Base-by-base conservation (phyloP, 2,113 vertebrate species). In the Daboia siamensis region DNA sequence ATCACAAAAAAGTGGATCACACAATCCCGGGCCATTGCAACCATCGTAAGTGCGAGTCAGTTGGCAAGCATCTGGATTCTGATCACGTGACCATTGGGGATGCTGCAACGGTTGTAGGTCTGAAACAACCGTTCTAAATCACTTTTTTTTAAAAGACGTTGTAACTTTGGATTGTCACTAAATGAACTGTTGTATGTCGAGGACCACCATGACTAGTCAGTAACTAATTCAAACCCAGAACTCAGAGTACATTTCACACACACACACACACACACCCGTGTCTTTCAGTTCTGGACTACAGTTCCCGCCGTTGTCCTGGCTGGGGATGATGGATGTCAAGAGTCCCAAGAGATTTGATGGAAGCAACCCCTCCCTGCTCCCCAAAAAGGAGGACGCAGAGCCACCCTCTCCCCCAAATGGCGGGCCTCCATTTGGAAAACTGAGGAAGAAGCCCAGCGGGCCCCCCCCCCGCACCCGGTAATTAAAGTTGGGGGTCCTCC, bases 1-100 rank as follows among this genome's bases (percentile, higher is more conserved):
- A 13, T 69, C 29, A 2, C 64, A n/a, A 69, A 69, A 64, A 64
- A 29, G 1, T 10, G 21, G 6, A 5, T 69, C 61, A 0, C 4
- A 2, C 1, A 4, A 69, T 26, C 24, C 24, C 59, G 1, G 26
- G 24, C 26, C 13, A 0, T 0, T 15, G 61, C 5, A 0, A n/a
- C 64, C 13, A 29, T 69, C 64, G 0, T 69, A 69, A 33, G 13
- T 17, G 4, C 13, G 0, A 69, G 64, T 69, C 13, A 15, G 13
- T 33, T 2, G 29, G 29, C 13, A 13, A 69, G 64, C 11, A 1
- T n/a, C 64, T 6, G 10, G 6, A 29, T 61, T 61, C 24, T 29
- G 59, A 61, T 61, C 59, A 39, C 39, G 39, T 39, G 39, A 39
- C 39, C 39, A 39, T 2, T 39, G 4, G 61, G 1, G 61, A 6